phyloP scores from a whole-genome alignment of 2,888 invertebrate species.

The Carterocephalus palaemon region DNA sequence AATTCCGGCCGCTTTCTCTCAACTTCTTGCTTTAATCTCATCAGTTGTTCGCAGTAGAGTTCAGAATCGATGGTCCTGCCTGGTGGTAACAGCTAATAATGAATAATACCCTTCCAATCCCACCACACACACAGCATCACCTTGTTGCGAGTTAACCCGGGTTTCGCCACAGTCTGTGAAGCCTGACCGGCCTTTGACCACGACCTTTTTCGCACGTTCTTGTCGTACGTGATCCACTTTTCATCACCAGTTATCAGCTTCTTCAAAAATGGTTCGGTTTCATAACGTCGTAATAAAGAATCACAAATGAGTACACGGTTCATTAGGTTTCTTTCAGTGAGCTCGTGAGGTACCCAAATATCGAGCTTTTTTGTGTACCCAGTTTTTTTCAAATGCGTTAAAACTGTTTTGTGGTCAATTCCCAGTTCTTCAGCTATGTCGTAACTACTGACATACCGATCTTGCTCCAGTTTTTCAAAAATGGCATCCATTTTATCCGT shows the following conservation, averaged over 20 bases:
- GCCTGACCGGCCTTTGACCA: slow-evolving; percentile 30
- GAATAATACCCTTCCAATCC: slow-evolving; percentile 32
- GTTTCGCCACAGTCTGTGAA: slow-evolving; percentile 31
- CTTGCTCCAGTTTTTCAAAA: no score
- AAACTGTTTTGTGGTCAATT: no score
- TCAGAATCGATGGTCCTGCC: slow-evolving; percentile 31
- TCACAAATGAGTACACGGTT: slow-evolving; percentile 18
- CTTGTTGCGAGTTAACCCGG: slow-evolving; percentile 29
- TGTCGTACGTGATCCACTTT: slow-evolving; percentile 29
- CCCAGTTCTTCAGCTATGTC: no score
- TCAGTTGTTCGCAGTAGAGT: slow-evolving; percentile 30
- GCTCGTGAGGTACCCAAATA: slow-evolving; percentile 7
- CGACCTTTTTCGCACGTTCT: slow-evolving; percentile 30
- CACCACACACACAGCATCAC: slow-evolving; percentile 31
- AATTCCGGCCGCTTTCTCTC: slow-evolving; percentile 14
- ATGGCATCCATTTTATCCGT: no score
- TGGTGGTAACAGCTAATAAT: slow-evolving; percentile 31
- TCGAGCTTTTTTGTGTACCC: no score
- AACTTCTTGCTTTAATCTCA: slow-evolving; percentile 36
- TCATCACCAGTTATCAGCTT: slow-evolving; percentile 11
- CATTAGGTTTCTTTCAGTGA: slow-evolving; percentile 16
- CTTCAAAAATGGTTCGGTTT: slow-evolving; percentile 20
- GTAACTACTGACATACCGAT: no score
- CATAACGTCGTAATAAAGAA: slow-evolving; percentile 15
- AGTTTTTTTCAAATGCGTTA: no score